Percentiles rank a stretch among this genome's conserved stretches.
These are phyloP conservation scores for Serrognathus titanus DNA, from an alignment of 2,888 invertebrate genomes.

Conservation along the genomic window DNA sequence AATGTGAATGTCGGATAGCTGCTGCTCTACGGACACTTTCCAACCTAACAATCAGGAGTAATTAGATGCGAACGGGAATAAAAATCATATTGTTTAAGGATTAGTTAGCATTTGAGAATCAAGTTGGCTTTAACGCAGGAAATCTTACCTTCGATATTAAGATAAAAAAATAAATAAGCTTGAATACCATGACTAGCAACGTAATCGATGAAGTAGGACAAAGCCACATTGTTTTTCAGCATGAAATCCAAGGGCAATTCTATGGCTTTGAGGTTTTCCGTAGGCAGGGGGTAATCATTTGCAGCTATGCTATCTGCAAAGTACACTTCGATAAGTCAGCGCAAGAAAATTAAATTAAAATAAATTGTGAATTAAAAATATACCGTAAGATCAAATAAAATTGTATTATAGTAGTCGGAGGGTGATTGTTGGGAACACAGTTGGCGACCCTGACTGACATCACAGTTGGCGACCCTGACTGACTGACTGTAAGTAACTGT, in stretches of 20 bases:
- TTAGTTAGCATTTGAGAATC: not conserved
- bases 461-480: too few relatives aligned
- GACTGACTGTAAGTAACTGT: too few relatives aligned
- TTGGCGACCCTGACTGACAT: too few relatives aligned
- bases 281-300: conserved; percentile 31
- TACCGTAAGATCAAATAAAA: too few relatives aligned
- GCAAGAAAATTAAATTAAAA: not conserved
- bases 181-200: conserved; percentile 68
- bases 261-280: conserved; percentile 42
- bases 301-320: conserved; percentile 8
- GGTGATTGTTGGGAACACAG: too few relatives aligned
- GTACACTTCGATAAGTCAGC: not conserved
- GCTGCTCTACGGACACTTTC: conserved; percentile 69
- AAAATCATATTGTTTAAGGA: too few relatives aligned
- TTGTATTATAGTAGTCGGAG: too few relatives aligned
- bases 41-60: conserved; percentile 47
- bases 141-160: conserved; percentile 66
- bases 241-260: conserved; percentile 68
- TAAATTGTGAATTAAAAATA: not conserved
- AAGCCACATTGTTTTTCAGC: conserved; percentile 71
- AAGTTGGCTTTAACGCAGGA: not conserved
- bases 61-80: not conserved
- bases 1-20: conserved; percentile 57
- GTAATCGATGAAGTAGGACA: conserved; percentile 75
- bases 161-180: conserved; percentile 71